Percentiles rank a stretch among this genome's conserved stretches.
Evolutionary conservation across 2,113 vertebrate species (phyloP).

Genomic region (Scortum barcoo): DNA sequence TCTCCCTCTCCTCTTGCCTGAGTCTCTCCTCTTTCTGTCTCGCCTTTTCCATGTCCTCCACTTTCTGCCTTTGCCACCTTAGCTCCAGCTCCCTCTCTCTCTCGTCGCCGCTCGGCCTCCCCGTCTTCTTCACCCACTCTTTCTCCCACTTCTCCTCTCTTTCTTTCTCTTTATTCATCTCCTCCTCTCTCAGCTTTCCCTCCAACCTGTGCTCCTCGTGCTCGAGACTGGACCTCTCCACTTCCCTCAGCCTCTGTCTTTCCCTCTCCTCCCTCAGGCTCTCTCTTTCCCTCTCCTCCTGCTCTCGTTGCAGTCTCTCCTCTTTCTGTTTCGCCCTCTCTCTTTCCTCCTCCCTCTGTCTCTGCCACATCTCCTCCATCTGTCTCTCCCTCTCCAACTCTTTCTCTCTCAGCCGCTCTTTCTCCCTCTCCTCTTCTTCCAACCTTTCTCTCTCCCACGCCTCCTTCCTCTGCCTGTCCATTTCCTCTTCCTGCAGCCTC

Average conservation of each 20-base stretch:
- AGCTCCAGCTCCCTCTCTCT: neutral
- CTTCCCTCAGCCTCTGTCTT: neutral
- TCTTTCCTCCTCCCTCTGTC: slow-evolving; percentile 27
- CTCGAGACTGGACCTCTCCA: neutral
- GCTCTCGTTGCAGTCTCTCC: neutral
- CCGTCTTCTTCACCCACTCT: slow-evolving; percentile 7
- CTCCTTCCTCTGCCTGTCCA: slow-evolving; percentile 16
- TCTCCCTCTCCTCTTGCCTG: slow-evolving; percentile 32
- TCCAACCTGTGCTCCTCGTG: neutral
- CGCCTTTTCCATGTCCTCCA: slow-evolving; percentile 26
- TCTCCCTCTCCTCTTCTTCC: slow-evolving; percentile 15
- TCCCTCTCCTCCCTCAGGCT: slow-evolving; percentile 28
- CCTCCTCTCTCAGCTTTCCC: neutral
- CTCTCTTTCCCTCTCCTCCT: slow-evolving; percentile 17
- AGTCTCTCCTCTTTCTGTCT: slow-evolving; percentile 43
- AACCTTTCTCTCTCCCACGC: slow-evolving; percentile 3
- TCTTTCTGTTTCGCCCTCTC: slow-evolving; percentile 21
- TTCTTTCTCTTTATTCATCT: neutral
- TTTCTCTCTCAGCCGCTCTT: neutral
- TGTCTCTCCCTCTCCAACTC: slow-evolving; percentile 24
- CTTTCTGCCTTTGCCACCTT: slow-evolving; percentile 29
- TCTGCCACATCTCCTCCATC: slow-evolving; percentile 12
- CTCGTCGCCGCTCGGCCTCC: neutral
- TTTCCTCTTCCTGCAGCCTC: neutral
- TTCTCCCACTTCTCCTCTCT: slow-evolving; percentile 33